A percentile compares a stretch with the other conserved stretches of the same genome.
phyloP scores from a whole-genome alignment of 2,113 vertebrate species.

The Heteronetta atricapilla region DNA sequence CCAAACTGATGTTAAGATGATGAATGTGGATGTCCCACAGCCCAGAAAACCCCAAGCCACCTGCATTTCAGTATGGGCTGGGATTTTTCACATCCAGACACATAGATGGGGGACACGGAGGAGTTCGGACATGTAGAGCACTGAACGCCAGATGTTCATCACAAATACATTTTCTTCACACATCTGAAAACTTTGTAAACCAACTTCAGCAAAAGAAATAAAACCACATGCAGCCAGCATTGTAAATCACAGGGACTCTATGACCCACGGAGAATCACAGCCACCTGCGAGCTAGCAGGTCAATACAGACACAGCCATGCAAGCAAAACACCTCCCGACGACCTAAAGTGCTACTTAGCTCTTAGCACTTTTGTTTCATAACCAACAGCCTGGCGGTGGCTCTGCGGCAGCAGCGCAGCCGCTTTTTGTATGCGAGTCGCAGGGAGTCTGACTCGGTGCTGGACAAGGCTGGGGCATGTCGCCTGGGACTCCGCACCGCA shows the following conservation, averaged over 20 bases:
- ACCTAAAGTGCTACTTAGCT: not conserved
- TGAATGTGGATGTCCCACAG: not conserved
- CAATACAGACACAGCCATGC: not conserved
- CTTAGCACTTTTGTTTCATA: not conserved
- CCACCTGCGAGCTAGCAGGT: not conserved
- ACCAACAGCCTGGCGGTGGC: not conserved
- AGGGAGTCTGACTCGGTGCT: not conserved
- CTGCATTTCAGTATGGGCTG: not conserved
- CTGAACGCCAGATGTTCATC: not conserved
- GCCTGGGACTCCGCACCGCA: not conserved
- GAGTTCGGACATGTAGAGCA: not conserved
- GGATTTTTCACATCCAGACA: not conserved
- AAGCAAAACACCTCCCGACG: not conserved
- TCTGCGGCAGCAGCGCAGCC: not conserved
- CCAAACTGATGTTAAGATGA: not conserved
- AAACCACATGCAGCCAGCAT: not conserved
- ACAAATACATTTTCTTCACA: not conserved
- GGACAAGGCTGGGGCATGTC: not conserved
- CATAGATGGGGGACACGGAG: accelerated
- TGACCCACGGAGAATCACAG: not conserved
- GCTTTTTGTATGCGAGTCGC: not conserved
- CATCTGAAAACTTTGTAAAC: not conserved
- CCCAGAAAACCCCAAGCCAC: not conserved
- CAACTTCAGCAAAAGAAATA: not conserved
- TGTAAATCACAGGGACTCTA: not conserved